phyloP scores from a whole-genome alignment of 2,797 vertebrate species.

The Phalloptychus januarius region DNA sequence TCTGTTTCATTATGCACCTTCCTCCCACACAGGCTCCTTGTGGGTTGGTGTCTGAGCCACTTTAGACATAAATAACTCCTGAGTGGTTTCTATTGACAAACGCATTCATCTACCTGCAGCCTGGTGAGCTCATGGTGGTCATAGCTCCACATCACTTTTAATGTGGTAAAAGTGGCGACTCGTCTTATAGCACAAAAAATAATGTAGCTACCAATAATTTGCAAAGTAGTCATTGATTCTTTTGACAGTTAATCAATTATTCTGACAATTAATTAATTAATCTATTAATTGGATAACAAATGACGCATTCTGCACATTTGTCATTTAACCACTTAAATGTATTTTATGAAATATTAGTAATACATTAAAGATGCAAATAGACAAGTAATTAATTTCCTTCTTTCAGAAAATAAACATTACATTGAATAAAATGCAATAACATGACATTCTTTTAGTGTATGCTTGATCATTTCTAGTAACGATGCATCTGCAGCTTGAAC shows the following conservation, averaged over 20 bases:
- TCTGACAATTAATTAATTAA: no score
- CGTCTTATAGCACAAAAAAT: background rate
- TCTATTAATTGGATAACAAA: no score
- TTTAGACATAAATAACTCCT: slow-evolving; percentile 14
- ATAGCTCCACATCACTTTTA: background rate
- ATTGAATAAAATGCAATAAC: no score
- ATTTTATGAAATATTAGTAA: no score
- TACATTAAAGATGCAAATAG: no score
- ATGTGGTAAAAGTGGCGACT: background rate
- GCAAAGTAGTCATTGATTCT: background rate
- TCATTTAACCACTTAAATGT: no score
- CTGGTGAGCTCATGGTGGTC: background rate
- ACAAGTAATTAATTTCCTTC: no score
- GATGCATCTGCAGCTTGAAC: no score
- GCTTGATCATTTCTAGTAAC: no score
- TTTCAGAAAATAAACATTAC: no score
- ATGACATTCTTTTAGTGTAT: no score
- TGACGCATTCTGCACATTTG: no score
- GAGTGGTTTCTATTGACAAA: slow-evolving; percentile 31
- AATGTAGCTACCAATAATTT: background rate
- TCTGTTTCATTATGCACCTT: slow-evolving; percentile 42
- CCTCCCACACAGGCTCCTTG: slow-evolving; percentile 32
- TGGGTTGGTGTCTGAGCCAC: slow-evolving; percentile 23
- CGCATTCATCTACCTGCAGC: slow-evolving; percentile 19
- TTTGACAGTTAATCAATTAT: background rate